Conservation (phyloP, 2,797 vertebrate species). For the Acanthurus tractus region DNA sequence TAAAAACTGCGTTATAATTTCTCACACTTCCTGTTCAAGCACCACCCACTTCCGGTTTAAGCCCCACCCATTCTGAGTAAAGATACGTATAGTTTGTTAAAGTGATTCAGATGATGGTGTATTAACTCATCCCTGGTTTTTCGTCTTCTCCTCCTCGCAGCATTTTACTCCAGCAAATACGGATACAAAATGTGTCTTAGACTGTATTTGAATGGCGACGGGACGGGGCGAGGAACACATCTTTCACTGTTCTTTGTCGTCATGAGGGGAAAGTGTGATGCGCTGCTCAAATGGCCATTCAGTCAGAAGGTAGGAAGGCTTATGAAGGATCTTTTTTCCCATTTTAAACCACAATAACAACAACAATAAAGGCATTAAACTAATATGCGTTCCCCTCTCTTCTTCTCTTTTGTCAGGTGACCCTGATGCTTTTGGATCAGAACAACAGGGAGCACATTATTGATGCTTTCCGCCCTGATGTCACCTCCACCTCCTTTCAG, state of each 20-base stretch:
- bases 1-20: no score
- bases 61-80: no score
- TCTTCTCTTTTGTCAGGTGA: conserved; percentile 86
- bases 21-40: no score
- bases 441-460: conserved; percentile 98
- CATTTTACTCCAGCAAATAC: conserved; percentile 97
- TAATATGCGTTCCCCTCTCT: background rate
- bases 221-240: conserved; percentile 93
- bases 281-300: conserved; percentile 96
- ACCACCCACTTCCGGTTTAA: no score
- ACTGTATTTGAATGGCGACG: conserved; percentile 95
- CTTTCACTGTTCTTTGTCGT: conserved; percentile 97
- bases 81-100: no score
- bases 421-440: conserved; percentile 97
- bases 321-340: accelerated
- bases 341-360: accelerated
- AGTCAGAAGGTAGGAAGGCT: conserved; percentile 92
- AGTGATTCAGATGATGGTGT: no score
- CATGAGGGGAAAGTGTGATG: conserved; percentile 94
- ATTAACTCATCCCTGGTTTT: background rate
- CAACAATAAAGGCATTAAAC: background rate
- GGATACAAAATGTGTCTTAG: conserved; percentile 99
- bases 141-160: conserved; percentile 70
- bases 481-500: conserved; percentile 97
- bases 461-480: conserved; percentile 94